These are phyloP conservation scores for Seira sanloemensis DNA, from an alignment of 2,888 invertebrate species.

Conservation along the genomic window DNA sequence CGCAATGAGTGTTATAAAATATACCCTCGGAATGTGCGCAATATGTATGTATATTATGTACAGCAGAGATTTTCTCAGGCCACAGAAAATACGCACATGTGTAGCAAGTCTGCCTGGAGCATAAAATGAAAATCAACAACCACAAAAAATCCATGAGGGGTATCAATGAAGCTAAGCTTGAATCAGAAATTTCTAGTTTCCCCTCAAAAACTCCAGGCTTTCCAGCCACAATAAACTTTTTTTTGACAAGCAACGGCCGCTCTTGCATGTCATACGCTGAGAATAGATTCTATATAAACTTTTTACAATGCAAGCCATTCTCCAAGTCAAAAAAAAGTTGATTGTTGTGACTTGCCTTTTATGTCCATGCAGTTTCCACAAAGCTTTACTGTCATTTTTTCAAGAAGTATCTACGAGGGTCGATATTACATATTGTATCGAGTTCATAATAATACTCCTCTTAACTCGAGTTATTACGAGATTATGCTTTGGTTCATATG, in stretches of 20 bases:
- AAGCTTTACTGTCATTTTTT: too few species aligned
- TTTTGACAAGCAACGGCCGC: background rate
- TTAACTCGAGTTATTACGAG: too few species aligned
- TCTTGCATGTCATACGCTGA: background rate
- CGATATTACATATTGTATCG: too few species aligned
- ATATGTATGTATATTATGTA: too few species aligned
- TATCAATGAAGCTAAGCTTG: too few species aligned
- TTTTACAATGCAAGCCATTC: background rate
- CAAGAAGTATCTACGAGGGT: too few species aligned
- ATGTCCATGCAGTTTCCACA: too few species aligned
- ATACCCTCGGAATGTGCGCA: too few species aligned
- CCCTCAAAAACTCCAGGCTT: background rate
- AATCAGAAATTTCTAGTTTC: background rate
- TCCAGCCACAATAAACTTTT: background rate
- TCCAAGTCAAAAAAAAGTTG: too few species aligned
- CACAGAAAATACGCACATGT: background rate
- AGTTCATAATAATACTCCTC: too few species aligned
- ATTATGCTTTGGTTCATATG: too few species aligned
- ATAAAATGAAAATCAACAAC: background rate
- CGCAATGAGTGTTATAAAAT: too few species aligned
- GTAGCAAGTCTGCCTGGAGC: background rate
- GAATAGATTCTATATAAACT: background rate
- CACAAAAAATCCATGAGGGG: background rate
- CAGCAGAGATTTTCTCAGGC: background rate
- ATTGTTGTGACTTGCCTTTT: background rate